phyloP scores from a whole-genome alignment of 2,113 vertebrate species.

The Pampusana beccarii region DNA sequence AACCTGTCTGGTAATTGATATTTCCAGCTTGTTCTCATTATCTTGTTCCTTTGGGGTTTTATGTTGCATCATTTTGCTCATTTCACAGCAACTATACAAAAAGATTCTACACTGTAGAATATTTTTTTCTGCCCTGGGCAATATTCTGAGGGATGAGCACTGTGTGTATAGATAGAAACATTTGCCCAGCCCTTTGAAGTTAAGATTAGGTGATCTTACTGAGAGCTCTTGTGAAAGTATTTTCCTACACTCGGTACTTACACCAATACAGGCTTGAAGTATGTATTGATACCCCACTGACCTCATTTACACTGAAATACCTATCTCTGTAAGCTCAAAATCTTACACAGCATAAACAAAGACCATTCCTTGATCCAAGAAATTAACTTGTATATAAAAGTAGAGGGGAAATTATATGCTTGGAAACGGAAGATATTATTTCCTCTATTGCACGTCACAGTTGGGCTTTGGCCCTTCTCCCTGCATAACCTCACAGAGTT shows the following conservation, averaged over 20 bases:
- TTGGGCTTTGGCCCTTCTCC: too few relatives aligned
- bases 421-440: not conserved
- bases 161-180: not conserved
- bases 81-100: not conserved
- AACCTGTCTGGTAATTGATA: not conserved
- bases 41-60: not conserved
- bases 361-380: too few relatives aligned
- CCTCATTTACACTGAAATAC: not conserved
- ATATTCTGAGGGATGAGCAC: not conserved
- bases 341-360: not conserved
- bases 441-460: not conserved
- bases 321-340: not conserved
- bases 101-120: not conserved
- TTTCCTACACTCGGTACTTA: not conserved
- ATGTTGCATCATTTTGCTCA: not conserved
- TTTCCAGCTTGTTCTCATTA: not conserved
- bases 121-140: not conserved
- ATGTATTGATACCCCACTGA: too few relatives aligned
- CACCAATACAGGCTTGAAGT: not conserved
- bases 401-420: not conserved
- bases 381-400: not conserved
- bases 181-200: not conserved
- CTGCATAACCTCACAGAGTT: too few relatives aligned
- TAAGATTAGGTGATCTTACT: not conserved
- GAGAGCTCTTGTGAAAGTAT: not conserved